Evolutionary conservation across 2,797 vertebrate species (phyloP).

Genomic region (Silurus lanzhouensis): DNA sequence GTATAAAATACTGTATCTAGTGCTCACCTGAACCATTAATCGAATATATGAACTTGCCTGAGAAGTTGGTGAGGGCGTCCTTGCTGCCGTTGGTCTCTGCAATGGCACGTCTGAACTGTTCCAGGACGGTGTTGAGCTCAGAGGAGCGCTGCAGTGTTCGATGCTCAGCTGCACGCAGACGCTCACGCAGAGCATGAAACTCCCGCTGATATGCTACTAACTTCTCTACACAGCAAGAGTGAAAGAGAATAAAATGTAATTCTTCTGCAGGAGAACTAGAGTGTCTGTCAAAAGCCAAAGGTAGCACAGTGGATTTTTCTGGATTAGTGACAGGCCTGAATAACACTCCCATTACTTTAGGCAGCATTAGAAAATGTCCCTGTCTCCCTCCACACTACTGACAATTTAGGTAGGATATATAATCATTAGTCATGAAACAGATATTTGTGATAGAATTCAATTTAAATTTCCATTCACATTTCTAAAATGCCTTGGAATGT

Average conservation of each 20-base stretch:
- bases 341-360: background rate
- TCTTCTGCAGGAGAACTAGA: background rate
- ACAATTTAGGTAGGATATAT: background rate
- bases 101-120: conserved; percentile 90
- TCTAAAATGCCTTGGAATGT: no score
- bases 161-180: conserved; percentile 93
- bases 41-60: conserved; percentile 74
- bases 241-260: background rate
- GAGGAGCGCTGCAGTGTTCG: conserved; percentile 94
- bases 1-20: background rate
- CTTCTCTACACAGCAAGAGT: conserved; percentile 79
- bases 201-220: conserved; percentile 94
- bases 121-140: conserved; percentile 91
- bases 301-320: background rate
- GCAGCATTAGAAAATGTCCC: background rate
- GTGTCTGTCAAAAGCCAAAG: background rate
- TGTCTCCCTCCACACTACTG: background rate
- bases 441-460: no score
- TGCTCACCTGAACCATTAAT: background rate
- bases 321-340: background rate
- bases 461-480: no score
- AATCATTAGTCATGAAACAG: background rate
- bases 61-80: conserved; percentile 86
- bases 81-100: conserved; percentile 91
- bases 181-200: conserved; percentile 94